Evolutionary conservation across 1,140 invertebrate species (phyloP), one percentile per base, ranked within the genome.

Genomic region (Microvelia longipes): DNA sequence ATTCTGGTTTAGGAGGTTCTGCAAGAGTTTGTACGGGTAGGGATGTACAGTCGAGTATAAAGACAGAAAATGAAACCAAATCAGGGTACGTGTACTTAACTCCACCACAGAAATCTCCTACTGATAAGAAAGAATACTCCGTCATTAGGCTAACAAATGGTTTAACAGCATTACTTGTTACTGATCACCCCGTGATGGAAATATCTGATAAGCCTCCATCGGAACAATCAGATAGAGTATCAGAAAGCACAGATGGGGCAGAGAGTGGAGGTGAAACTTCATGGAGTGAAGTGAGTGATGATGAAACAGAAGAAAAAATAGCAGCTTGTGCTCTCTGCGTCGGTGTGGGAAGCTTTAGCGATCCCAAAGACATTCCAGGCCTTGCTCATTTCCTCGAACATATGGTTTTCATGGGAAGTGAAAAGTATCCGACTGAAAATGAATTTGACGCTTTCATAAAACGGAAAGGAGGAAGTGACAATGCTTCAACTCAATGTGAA

Each of bases 321-420:
- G 88, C 89, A 60, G 89, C 89, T 1, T 88, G 88, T 76, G 86
- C 85, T 5, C 76, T 92, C 1, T 83, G 83, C 69, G 84, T 91
- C 15, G 84, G 86, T 60, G 88, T 89, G 29, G 78, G 78, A 14
- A 78, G 77, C 71, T 79, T 79, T 68, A 75, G 74, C 69, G 85
- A 87, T 76, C 92, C 92, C 0, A 75, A 79, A 62, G 82, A 90
- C 61, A 85, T 95, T 67, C 92, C 89, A 72, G 95, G 95, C 0
- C 77, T 97, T 74, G 93, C 94, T 0, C 94, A 98, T 80, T 96
- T 98, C 80, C 85, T 96, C 66, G 94, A 98, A 78, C 94, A 98
- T 77, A 96, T 97, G 93, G 87, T 98, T 2, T 97, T 96, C 25
- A 81, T 87, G 75, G 85, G 85, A 15, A 85, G 82, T 70, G 77